These are phyloP conservation scores for Drosophila mimetica DNA, from an alignment of 2,888 invertebrate species.

Conservation along the genomic window DNA sequence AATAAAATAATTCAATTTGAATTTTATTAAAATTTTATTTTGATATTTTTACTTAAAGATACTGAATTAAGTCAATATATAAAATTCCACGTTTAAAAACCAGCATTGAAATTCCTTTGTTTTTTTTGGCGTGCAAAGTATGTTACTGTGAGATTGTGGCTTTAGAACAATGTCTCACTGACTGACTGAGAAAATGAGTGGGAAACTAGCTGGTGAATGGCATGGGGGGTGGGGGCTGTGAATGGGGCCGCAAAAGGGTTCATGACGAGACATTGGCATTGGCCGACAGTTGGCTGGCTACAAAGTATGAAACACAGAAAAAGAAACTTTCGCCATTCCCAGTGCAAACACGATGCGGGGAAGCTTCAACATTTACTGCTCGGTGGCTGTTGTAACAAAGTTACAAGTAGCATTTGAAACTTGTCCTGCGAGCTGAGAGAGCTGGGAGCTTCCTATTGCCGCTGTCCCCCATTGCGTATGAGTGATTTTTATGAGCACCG, in stretches of 20 bases:
- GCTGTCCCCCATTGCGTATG: constrained; percentile 66
- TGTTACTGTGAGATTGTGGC: constrained; percentile 45
- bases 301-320: constrained; percentile 57
- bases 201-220: constrained; percentile 26
- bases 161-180: constrained; percentile 42
- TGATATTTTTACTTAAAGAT: too few species aligned
- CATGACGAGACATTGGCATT: constrained; percentile 46
- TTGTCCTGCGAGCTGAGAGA: constrained; percentile 50
- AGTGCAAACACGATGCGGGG: constrained; percentile 48
- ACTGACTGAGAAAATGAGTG: constrained; percentile 57
- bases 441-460: constrained; percentile 46
- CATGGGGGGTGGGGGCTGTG: neutral
- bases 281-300: constrained; percentile 48
- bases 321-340: constrained; percentile 73
- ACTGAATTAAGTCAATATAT: too few species aligned
- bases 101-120: too few species aligned
- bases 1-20: too few species aligned
- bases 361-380: constrained; percentile 65
- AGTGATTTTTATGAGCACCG: constrained; percentile 68
- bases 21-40: too few species aligned
- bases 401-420: constrained; percentile 79
- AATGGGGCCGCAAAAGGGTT: constrained; percentile 29
- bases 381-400: constrained; percentile 57
- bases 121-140: constrained; percentile 21
- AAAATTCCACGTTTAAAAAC: too few species aligned